phyloP scores from a whole-genome alignment of 64 coral and sea anemone species.

The Montipora efflorescens region DNA sequence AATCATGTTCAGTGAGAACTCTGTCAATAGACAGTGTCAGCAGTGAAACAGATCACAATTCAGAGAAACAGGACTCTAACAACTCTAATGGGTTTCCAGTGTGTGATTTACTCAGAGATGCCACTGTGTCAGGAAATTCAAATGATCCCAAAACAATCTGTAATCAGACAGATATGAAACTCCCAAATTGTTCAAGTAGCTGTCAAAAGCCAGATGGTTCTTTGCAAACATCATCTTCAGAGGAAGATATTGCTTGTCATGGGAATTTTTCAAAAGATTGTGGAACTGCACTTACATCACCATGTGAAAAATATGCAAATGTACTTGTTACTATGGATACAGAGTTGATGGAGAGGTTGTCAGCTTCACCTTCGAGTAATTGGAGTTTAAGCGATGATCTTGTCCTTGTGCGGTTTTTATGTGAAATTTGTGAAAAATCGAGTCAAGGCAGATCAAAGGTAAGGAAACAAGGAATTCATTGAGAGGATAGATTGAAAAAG shows the following conservation, averaged over 20 bases:
- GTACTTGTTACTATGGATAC: constrained; percentile 54
- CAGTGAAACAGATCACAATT: background rate
- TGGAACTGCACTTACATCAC: constrained; percentile 1
- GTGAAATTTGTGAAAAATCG: constrained; percentile 72
- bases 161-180: background rate
- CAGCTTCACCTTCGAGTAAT: constrained; percentile 13
- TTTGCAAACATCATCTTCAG: background rate
- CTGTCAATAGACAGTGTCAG: background rate
- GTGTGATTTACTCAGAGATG: background rate
- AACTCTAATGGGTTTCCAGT: background rate
- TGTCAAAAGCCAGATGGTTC: background rate
- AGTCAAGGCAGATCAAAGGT: constrained; percentile 87
- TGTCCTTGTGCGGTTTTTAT: constrained; percentile 77
- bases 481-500: too few species aligned
- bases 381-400: constrained; percentile 78
- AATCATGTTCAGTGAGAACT: background rate
- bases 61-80: background rate
- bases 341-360: constrained; percentile 57
- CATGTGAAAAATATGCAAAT: constrained; percentile 22
- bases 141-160: background rate
- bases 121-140: background rate
- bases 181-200: background rate
- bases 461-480: background rate
- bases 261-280: background rate
- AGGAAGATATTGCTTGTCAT: background rate